Conservation (phyloP, 2,113 vertebrate genomes). For the Xerus inauris region DNA sequence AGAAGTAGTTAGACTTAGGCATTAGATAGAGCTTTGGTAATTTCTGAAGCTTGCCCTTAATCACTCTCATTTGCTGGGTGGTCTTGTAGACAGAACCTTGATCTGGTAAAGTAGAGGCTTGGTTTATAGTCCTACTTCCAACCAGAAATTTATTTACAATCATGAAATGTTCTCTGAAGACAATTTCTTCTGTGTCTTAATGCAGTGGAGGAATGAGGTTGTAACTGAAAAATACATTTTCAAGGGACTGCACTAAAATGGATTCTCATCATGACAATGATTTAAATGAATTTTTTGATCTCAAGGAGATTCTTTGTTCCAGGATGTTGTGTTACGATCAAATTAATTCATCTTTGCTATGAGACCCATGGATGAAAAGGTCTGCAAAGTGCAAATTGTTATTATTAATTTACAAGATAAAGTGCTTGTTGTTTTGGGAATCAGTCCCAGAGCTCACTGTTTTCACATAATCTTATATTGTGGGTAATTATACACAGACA, state of each 20-base stretch:
- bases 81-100: background rate
- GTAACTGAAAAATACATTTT: background rate
- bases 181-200: background rate
- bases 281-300: background rate
- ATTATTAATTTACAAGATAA: slow-evolving; percentile 78
- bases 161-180: background rate
- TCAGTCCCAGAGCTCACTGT: background rate
- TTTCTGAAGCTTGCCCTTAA: background rate
- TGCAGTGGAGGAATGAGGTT: background rate
- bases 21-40: background rate
- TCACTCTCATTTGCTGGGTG: background rate
- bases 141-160: background rate
- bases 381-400: slow-evolving; percentile 60
- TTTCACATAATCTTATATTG: background rate
- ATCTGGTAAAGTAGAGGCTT: background rate
- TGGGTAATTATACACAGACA: slow-evolving; percentile 32
- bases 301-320: background rate
- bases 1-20: background rate
- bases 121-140: background rate
- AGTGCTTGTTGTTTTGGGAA: slow-evolving; percentile 46
- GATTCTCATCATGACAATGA: background rate
- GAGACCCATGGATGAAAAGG: slow-evolving; percentile 40
- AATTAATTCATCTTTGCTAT: slow-evolving; percentile 43
- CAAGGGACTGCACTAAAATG: background rate
- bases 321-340: background rate